Evolutionary conservation across 2,797 vertebrate genomes (phyloP), one percentile per base, ranked within the genome.

Genomic region (Oreochromis mossambicus): DNA sequence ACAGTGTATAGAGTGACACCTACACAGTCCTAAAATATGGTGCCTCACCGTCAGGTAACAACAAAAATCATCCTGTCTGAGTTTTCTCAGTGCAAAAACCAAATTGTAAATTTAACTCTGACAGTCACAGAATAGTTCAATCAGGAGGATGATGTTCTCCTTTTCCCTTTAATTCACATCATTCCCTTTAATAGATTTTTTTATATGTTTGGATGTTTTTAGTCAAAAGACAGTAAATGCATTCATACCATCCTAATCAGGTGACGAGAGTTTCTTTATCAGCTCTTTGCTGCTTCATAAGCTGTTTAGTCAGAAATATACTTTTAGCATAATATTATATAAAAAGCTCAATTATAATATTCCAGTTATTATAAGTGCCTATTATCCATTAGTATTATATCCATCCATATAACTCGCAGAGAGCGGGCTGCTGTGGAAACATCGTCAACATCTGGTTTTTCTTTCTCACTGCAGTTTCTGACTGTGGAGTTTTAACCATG

Each of bases 1-100:
- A 86, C 54, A 66, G 82, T 48, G 70, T 80, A 70, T 51, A 76
- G 77, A 70, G 34, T n/a, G 58, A 90, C 88, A 89, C 85, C 87
- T 86, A 89, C 86, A 70, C 82, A 78, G 77, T 58, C 85, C 78
- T 84, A 86, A 89, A 91, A 88, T 85, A 86, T 63, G 79, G 55
- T 19, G 48, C 52, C 15, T 76, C 4, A 5, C 63, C 85, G 54
- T 84, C 80, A 89, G 68, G 26, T 32, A 61, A 43, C 78, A 84
- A 51, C 70, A 85, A 43, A 80, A 81, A 86, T 38, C 55, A 12
- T 73, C 61, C 48, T 78, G 70, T 76, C 77, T 79, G 10, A 79
- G 17, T 50, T 75, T 75, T 32, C 70, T 50, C 17, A 79, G 54
- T 17, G 32, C 41, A 41, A 78, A 73, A 80, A 52, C 2, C 12